These are phyloP conservation scores for Bilobella aurantiaca DNA, from an alignment of 1,140 invertebrate genomes.

Conservation along the genomic window DNA sequence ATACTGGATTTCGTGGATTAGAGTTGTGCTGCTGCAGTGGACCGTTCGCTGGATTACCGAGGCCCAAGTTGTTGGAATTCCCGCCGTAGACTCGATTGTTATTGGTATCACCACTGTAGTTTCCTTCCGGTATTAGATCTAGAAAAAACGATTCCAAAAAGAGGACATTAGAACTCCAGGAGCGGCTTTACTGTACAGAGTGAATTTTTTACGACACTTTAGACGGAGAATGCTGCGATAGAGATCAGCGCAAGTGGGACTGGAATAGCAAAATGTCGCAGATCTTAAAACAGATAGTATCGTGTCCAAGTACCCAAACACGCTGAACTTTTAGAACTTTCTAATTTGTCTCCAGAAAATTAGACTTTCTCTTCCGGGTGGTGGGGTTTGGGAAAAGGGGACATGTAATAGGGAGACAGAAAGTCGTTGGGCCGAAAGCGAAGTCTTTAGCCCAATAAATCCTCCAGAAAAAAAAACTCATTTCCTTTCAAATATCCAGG, in stretches of 20 bases:
- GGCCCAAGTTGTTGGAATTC: conserved; percentile 14
- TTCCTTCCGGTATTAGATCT: conserved; percentile 33
- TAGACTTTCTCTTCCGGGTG: too few relatives aligned
- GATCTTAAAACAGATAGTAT: too few relatives aligned
- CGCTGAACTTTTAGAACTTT: too few relatives aligned
- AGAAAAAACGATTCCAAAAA: conserved; percentile 10
- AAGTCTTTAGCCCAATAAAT: conserved; percentile 17
- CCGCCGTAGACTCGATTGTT: conserved; percentile 14
- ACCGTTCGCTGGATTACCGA: background rate
- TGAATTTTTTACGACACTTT: too few relatives aligned
- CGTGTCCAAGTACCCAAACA: too few relatives aligned
- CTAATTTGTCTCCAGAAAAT: too few relatives aligned
- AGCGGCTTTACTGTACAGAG: background rate
- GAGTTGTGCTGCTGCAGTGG: conserved; percentile 16
- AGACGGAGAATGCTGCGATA: too few relatives aligned
- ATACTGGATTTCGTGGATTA: conserved; percentile 32
- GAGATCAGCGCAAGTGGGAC: too few relatives aligned
- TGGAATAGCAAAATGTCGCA: too few relatives aligned
- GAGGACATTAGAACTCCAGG: conserved; percentile 7
- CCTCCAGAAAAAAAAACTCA: conserved; percentile 9
- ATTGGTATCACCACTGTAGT: conserved; percentile 26
- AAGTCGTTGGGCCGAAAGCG: background rate
- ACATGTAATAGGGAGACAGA: too few relatives aligned
- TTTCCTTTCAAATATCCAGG: background rate
- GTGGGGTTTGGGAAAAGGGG: too few relatives aligned